phyloP scores from a whole-genome alignment of 2,888 invertebrate genomes.

The Piscicola geometra region DNA sequence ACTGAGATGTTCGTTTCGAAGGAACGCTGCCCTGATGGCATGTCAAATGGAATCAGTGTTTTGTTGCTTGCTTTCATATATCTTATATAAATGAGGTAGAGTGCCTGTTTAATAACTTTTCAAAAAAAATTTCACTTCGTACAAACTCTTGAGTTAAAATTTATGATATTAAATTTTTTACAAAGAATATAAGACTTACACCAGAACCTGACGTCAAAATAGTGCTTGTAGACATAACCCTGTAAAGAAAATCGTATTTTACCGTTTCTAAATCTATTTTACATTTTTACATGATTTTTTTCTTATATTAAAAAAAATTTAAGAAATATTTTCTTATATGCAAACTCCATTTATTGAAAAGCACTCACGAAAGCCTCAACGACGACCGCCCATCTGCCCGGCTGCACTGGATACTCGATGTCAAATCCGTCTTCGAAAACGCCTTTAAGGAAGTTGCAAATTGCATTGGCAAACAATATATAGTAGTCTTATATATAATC shows the following conservation, averaged over 20 bases:
- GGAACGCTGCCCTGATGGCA: constrained; percentile 69
- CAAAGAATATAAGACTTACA: constrained; percentile 39
- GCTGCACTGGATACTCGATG: constrained; percentile 82
- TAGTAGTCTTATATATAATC: neutral
- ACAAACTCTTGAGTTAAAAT: no score
- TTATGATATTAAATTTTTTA: neutral
- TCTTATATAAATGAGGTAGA: neutral
- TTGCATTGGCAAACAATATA: neutral
- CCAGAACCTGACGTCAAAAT: constrained; percentile 41
- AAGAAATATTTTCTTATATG: neutral
- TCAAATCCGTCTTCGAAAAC: constrained; percentile 84
- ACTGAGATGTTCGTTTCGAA: constrained; percentile 94
- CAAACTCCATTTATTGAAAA: neutral
- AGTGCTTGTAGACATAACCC: constrained; percentile 41
- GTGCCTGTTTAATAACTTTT: neutral
- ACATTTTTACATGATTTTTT: neutral
- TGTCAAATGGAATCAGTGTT: neutral
- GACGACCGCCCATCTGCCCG: constrained; percentile 84
- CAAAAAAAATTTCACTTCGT: neutral
- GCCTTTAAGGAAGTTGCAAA: constrained; percentile 64
- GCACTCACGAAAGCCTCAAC: constrained; percentile 69
- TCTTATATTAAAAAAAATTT: neutral
- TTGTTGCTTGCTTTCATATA: neutral
- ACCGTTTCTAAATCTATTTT: neutral
- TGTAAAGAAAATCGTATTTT: constrained; percentile 27